These are phyloP conservation scores for Gulo gulo DNA, from an alignment of 2,113 vertebrate genomes.

Conservation along the genomic window DNA sequence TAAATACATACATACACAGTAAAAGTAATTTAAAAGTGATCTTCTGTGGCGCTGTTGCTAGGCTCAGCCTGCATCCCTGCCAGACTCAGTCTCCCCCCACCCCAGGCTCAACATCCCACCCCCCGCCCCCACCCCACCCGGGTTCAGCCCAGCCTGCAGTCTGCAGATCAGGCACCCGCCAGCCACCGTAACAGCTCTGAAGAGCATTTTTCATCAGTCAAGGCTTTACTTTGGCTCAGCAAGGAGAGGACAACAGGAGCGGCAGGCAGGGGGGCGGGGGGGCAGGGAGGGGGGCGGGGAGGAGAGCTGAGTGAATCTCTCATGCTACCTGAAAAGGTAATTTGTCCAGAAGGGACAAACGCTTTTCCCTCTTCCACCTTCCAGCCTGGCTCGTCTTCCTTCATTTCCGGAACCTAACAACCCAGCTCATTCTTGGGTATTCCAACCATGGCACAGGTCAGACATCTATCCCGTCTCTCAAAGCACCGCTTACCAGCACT, in stretches of 20 bases:
- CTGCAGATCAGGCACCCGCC: background rate
- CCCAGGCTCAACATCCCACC: no score
- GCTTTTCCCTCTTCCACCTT: background rate
- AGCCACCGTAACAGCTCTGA: background rate
- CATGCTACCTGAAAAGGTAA: background rate
- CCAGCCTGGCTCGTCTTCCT: background rate
- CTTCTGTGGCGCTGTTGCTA: no score
- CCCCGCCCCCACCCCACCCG: background rate
- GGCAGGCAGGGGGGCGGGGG: background rate
- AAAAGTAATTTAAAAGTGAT: background rate
- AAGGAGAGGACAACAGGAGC: background rate
- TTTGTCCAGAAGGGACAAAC: background rate
- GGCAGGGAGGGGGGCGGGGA: background rate
- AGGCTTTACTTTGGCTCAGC: background rate
- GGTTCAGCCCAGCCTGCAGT: background rate
- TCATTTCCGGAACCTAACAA: background rate
- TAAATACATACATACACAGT: background rate
- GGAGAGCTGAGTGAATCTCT: background rate
- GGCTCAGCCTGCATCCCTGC: no score
- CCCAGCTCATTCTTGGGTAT: background rate
- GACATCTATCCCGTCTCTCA: background rate
- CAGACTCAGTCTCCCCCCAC: no score
- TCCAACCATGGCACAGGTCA: background rate
- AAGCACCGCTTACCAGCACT: background rate
- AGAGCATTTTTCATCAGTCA: accelerated